A percentile compares a stretch with the other conserved stretches of the same genome.
phyloP scores from a whole-genome alignment of 2,888 invertebrate genomes.

The Noctua pronuba region DNA sequence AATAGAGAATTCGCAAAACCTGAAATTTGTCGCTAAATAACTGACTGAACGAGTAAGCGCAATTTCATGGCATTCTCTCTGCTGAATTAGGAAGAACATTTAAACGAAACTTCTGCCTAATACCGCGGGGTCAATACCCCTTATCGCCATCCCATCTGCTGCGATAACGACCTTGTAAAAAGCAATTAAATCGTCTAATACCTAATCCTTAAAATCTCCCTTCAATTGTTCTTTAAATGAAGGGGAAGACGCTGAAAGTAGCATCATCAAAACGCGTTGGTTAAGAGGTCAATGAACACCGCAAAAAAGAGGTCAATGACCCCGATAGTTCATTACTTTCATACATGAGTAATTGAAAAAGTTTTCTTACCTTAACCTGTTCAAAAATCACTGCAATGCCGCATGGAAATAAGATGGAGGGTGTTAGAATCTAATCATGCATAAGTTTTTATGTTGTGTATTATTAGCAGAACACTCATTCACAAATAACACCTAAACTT shows the following conservation, averaged over 20 bases:
- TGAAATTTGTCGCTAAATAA: conserved; percentile 28
- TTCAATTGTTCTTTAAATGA: conserved; percentile 66
- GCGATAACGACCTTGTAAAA: conserved; percentile 55
- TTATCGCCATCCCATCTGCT: conserved; percentile 32
- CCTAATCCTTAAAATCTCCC: conserved; percentile 19
- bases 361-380: conserved; percentile 71
- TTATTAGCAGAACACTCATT: conserved; percentile 34
- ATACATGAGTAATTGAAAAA: conserved; percentile 71
- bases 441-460: conserved; percentile 24
- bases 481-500: conserved; percentile 23
- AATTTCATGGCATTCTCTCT: conserved; percentile 29
- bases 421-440: conserved; percentile 38
- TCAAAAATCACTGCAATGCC: conserved; percentile 68
- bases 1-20: conserved; percentile 41
- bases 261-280: conserved; percentile 82
- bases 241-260: conserved; percentile 69
- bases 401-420: conserved; percentile 69
- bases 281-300: conserved; percentile 85
- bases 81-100: conserved; percentile 35
- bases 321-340: conserved; percentile 81
- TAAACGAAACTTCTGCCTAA: conserved; percentile 32
- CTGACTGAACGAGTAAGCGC: conserved; percentile 10
- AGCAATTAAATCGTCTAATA: conserved; percentile 36
- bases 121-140: conserved; percentile 57
- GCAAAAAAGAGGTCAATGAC: conserved; percentile 86